Evolutionary conservation across 2,797 vertebrate genomes (phyloP), one percentile per base, ranked within the genome.

Genomic region (Mus caroli): DNA sequence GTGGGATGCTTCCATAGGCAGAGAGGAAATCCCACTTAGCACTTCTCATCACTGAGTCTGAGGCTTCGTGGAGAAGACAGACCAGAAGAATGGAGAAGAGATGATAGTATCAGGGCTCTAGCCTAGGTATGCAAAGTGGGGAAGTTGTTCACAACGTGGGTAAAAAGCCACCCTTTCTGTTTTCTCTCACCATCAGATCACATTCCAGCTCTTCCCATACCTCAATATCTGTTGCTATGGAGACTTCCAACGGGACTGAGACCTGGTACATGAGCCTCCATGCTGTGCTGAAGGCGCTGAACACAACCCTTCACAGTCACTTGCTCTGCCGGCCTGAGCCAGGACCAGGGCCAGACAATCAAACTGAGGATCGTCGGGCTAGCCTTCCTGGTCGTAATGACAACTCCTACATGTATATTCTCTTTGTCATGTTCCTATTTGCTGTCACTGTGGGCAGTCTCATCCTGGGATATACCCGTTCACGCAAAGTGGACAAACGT

Each of bases 381-480:
- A 10, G n/a, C 56, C 94, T 9, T 0, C 58, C 76, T 0, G 75
- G 94, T 20, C 97, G 98, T 34, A 54, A 98, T 0, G 98, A 98
- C 97, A 98, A 99, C 0, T 98, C 99, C 82, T 99, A 99, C 97
- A 98, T 99, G 97, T 99, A 99, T 97, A 98, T 99, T 96, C 98
- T 99, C 71, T 99, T 99, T 0, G 98, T 99, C 97, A 98, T 99
- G 98, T 98, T 98, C 17, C 98, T 99, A 3, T 99, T 99, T 10
- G 98, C 99, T 0, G 98, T 37, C 78, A 99, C 98, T 0, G 99
- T 99, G 79, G 99, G 98, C 20, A 98, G 99, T 85, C 97, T 99
- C 88, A 98, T 99, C 97, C 98, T 99, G 34, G 98, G 99, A 1
- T 99, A 99, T 17, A 99, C 98, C 24, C 97, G 98, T 6, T 98